phyloP scores from a whole-genome alignment of 2,888 invertebrate species.

The Coelinius sp. region DNA sequence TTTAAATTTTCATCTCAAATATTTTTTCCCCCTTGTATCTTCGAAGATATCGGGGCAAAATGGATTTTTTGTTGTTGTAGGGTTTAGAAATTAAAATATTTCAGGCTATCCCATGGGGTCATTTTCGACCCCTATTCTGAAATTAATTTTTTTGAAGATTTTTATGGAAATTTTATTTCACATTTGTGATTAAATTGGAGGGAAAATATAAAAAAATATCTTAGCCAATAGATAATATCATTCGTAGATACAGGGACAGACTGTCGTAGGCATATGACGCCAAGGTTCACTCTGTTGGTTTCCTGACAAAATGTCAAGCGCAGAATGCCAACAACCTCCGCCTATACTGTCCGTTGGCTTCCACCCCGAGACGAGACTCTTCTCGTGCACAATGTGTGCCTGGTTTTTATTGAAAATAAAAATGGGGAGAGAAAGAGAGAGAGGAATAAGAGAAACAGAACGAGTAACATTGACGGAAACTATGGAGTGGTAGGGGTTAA shows the following conservation, averaged over 20 bases:
- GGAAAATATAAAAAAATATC: neutral
- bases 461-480: slow-evolving; percentile 29
- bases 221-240: slow-evolving; percentile 5
- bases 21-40: no score
- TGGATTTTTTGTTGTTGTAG: no score
- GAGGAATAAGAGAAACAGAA: slow-evolving; percentile 7
- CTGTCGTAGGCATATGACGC: slow-evolving; percentile 52
- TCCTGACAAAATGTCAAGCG: slow-evolving; percentile 53
- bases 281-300: slow-evolving; percentile 49
- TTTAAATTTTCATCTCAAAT: no score
- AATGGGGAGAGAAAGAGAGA: neutral
- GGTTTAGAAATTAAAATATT: no score
- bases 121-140: no score
- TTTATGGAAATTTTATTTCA: no score
- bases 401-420: slow-evolving; percentile 43
- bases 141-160: no score
- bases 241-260: slow-evolving; percentile 33
- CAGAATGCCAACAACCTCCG: slow-evolving; percentile 43
- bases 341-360: slow-evolving; percentile 43
- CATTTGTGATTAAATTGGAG: neutral
- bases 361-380: neutral
- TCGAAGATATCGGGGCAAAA: no score
- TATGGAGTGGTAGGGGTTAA: no score
- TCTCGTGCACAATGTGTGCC: slow-evolving; percentile 32
- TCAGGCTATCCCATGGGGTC: no score